Evolutionary conservation across 53 echinoderm and acorn worm species (phyloP), one percentile per base, ranked within the genome.

Genomic region (Apostichopus leukothele): DNA sequence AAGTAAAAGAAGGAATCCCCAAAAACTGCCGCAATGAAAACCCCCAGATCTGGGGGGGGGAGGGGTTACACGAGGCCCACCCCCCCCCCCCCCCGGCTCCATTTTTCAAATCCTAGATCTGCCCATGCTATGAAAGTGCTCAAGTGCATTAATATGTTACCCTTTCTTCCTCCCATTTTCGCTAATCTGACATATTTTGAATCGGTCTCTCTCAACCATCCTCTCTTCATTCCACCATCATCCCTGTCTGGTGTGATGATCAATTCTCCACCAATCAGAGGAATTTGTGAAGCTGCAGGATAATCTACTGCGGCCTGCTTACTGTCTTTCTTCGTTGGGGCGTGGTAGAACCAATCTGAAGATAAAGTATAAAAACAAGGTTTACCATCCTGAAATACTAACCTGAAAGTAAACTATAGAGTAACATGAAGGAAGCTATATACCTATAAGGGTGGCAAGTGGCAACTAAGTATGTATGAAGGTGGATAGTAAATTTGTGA

Each of bases 321-420:
- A 13, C 87, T 75, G 13, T 89, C 83, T 78, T 87, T 90, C 81
- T 92, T 97, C 14, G 90, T 89, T 53, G 97, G 97, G 25, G 95
- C 97, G 89, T 97, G 97, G 84, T 97, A 97, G 91, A 95, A 97
- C 97, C 97, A 97, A 78, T 97, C 97, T 97, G 84, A 25, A 67
- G 7, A 67, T n/a, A 68, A 9, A 19, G 8, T 23, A 86, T n/a
- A 86, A 50, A 51, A 52, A 84, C 12, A 75, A 19, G 1, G n/a
- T 75, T 16, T 75, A 13, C 3, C 75, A 75, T 75, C 1, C 39
- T 39, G 39, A 39, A 39, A 39, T 39, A 3, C 39, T 39, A 39
- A 39, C 39, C 39, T 39, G 39, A 39, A 39, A 39, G 39, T 3
- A 39, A 39, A 39, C 39, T 39, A 39, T 39, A 39, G 39, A 39